Percentiles rank a stretch among this genome's conserved stretches.
Conservation (phyloP, 2,797 vertebrate genomes). For the Lagodon rhomboides region DNA sequence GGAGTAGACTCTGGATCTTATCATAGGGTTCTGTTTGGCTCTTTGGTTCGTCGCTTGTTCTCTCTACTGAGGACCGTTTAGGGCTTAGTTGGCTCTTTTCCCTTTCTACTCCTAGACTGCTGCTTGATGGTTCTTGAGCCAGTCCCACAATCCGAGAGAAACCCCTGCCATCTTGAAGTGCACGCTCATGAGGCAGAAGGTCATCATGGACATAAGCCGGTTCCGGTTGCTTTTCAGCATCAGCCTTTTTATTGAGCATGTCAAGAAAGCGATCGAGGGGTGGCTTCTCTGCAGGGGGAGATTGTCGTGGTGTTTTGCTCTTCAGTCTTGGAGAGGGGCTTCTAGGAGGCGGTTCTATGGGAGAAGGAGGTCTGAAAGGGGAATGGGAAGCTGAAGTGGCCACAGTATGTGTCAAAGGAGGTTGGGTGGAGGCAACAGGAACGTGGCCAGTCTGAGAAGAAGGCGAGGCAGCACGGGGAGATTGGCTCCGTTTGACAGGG, state of each 20-base stretch:
- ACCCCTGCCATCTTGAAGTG: constrained; percentile 90
- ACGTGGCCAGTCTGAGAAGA: constrained; percentile 4
- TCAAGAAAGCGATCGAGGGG: constrained; percentile 89
- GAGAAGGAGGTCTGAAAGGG: constrained; percentile 73
- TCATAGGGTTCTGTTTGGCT: constrained; percentile 82
- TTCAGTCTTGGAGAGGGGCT: constrained; percentile 68
- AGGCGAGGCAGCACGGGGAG: constrained; percentile 24
- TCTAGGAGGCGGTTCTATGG: constrained; percentile 62
- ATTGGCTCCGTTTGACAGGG: constrained; percentile 31
- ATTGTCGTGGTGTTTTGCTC: constrained; percentile 1
- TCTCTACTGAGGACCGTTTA: constrained; percentile 53
- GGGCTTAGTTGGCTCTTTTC: constrained; percentile 30
- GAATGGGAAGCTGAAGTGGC: constrained; percentile 37
- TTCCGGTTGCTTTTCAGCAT: constrained; percentile 71
- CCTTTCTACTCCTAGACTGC: constrained; percentile 59
- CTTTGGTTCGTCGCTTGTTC: constrained; percentile 51
- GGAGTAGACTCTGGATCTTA: constrained; percentile 94
- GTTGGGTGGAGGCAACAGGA: constrained; percentile 20
- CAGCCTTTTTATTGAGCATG: constrained; percentile 89
- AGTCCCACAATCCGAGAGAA: constrained; percentile 91
- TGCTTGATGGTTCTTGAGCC: constrained; percentile 81
- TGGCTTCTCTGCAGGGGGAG: constrained; percentile 58
- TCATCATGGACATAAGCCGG: constrained; percentile 78
- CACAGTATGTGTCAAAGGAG: constrained; percentile 1
- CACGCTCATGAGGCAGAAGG: constrained; percentile 92